These are phyloP conservation scores for Danio albolineatus DNA, from an alignment of 2,797 vertebrate genomes.

Conservation along the genomic window DNA sequence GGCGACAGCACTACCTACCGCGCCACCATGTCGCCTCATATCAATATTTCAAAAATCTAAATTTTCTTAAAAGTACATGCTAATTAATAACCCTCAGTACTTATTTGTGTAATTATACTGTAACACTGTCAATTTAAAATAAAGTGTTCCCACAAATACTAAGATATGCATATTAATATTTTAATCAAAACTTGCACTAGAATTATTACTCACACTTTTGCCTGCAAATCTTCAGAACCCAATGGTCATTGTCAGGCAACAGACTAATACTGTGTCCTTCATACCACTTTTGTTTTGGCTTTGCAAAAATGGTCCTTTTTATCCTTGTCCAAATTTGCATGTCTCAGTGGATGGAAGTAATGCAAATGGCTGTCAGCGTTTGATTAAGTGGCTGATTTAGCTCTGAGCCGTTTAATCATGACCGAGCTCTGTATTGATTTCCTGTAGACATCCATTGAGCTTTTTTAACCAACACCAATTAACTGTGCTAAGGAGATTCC, in stretches of 20 bases:
- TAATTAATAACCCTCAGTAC: no score
- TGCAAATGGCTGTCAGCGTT: constrained; percentile 51
- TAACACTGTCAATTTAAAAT: no score
- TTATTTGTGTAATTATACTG: no score
- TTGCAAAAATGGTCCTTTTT: constrained; percentile 6
- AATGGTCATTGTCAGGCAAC: neutral
- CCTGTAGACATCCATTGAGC: constrained; percentile 62
- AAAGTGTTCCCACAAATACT: no score
- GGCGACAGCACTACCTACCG: no score
- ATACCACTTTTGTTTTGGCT: constrained; percentile 12
- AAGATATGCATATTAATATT: no score
- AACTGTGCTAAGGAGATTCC: constrained; percentile 66
- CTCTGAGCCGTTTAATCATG: constrained; percentile 54
- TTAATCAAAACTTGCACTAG: neutral
- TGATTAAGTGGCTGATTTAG: constrained; percentile 55
- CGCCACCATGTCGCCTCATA: no score
- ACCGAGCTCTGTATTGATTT: constrained; percentile 69
- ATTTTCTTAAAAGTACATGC: no score
- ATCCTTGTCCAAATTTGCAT: constrained; percentile 24
- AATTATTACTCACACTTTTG: constrained; percentile 1
- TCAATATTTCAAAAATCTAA: no score
- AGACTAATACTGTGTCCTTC: neutral
- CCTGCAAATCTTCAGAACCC: constrained; percentile 12
- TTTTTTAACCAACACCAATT: constrained; percentile 71
- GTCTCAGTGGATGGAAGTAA: constrained; percentile 38